These are phyloP conservation scores for Astyanax mexicanus DNA, from an alignment of 2,797 vertebrate genomes.

Conservation along the genomic window DNA sequence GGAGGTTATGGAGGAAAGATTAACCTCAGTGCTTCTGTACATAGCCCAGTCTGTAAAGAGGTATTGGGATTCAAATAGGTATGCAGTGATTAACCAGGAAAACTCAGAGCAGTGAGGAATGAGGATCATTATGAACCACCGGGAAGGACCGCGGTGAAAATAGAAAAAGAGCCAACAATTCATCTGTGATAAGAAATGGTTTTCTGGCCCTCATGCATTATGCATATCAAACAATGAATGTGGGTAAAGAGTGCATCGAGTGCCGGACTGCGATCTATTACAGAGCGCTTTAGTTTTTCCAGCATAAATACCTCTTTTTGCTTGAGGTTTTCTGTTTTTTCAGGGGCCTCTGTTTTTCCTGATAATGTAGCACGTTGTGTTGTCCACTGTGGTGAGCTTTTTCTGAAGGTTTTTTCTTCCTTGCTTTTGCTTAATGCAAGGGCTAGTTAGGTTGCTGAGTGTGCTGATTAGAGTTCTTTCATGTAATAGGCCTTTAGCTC, in stretches of 20 bases:
- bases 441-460: background rate
- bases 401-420: background rate
- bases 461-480: background rate
- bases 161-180: constrained; percentile 42
- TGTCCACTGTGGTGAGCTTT: background rate
- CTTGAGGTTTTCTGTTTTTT: background rate
- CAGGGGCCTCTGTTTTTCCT: background rate
- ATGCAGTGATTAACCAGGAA: constrained; percentile 42
- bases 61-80: constrained; percentile 34
- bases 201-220: constrained; percentile 46
- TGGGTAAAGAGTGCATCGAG: constrained; percentile 31
- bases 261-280: constrained; percentile 9
- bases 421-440: background rate
- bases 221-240: constrained; percentile 37
- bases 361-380: background rate
- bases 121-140: constrained; percentile 43
- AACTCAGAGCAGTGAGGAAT: constrained; percentile 39
- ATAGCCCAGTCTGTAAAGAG: constrained; percentile 5
- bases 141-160: constrained; percentile 41
- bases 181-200: constrained; percentile 49
- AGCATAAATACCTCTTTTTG: background rate
- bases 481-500: constrained; percentile 4
- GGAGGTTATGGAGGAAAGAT: constrained; percentile 4
- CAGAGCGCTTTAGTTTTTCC: constrained; percentile 14
- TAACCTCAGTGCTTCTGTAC: constrained; percentile 3